These are phyloP conservation scores for Turnix velox DNA, from an alignment of 2,113 vertebrate genomes.

Conservation along the genomic window DNA sequence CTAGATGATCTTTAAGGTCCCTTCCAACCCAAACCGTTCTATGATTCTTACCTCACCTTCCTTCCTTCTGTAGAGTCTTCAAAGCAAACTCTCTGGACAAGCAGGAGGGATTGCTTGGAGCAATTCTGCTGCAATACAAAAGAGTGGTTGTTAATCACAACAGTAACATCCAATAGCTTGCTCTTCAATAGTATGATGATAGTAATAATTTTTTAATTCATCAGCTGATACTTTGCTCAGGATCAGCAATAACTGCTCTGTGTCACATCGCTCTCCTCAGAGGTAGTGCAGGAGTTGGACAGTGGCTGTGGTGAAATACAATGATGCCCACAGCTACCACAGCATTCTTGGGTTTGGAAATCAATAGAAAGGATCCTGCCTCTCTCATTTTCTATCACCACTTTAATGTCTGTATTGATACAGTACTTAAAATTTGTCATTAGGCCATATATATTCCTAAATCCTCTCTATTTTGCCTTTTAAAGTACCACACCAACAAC, in stretches of 20 bases:
- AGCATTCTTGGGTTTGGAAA: not conserved
- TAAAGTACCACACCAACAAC: not conserved
- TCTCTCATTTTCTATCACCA: not conserved
- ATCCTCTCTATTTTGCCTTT: not conserved
- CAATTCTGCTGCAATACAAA: not conserved
- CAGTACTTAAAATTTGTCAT: not conserved
- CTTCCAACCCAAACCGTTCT: no score
- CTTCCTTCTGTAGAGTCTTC: not conserved
- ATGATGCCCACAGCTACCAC: not conserved
- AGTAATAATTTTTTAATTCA: constrained; percentile 52
- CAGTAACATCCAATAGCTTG: not conserved
- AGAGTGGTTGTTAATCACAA: not conserved
- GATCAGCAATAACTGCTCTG: constrained; percentile 27
- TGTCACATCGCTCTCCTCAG: constrained; percentile 12
- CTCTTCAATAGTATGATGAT: not conserved
- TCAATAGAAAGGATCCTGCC: not conserved
- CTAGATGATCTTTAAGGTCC: no score
- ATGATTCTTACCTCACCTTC: not conserved
- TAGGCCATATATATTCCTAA: not conserved
- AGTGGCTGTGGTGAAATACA: not conserved
- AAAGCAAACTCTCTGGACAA: not conserved
- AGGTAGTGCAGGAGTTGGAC: not conserved
- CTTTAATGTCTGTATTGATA: constrained; percentile 14
- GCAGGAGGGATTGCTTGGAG: not conserved
- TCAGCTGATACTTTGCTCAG: constrained; percentile 26